Percentiles rank a stretch among this genome's conserved stretches.
These are phyloP conservation scores for Leptopilina myrica DNA, from an alignment of 2,888 invertebrate species.

Conservation along the genomic window DNA sequence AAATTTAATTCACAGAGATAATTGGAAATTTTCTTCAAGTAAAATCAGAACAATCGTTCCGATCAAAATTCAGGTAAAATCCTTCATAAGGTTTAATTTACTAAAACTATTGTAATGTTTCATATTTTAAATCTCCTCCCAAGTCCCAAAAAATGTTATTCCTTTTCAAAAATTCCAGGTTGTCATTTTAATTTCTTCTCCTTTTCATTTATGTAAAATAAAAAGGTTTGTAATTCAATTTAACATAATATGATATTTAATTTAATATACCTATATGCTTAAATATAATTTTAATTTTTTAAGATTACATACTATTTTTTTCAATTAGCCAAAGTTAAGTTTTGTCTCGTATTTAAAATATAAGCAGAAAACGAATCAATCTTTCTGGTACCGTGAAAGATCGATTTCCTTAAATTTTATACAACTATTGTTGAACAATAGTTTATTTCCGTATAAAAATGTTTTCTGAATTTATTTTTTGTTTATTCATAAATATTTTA, in stretches of 20 bases:
- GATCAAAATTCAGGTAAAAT: neutral
- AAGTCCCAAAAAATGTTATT: neutral
- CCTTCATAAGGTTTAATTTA: neutral
- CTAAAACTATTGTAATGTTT: neutral
- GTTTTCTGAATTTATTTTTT: neutral
- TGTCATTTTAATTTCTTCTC: no score
- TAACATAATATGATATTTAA: no score
- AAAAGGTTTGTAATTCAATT: no score
- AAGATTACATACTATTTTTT: no score
- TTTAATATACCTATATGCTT: no score
- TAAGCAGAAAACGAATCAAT: slow-evolving; percentile 3
- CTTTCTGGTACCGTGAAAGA: slow-evolving; percentile 18
- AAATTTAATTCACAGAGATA: no score
- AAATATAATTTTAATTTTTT: no score
- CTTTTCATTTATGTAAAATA: no score
- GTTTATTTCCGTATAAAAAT: neutral
- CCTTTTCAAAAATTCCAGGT: no score
- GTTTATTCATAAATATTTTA: neutral
- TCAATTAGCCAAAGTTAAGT: neutral
- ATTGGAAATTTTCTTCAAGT: neutral
- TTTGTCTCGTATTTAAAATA: neutral
- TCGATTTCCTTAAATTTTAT: slow-evolving; percentile 21
- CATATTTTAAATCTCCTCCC: neutral
- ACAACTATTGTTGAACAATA: slow-evolving; percentile 2
- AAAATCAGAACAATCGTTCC: neutral